Evolutionary conservation across 2,113 vertebrate species (phyloP).

Genomic region (Galemys pyrenaicus): DNA sequence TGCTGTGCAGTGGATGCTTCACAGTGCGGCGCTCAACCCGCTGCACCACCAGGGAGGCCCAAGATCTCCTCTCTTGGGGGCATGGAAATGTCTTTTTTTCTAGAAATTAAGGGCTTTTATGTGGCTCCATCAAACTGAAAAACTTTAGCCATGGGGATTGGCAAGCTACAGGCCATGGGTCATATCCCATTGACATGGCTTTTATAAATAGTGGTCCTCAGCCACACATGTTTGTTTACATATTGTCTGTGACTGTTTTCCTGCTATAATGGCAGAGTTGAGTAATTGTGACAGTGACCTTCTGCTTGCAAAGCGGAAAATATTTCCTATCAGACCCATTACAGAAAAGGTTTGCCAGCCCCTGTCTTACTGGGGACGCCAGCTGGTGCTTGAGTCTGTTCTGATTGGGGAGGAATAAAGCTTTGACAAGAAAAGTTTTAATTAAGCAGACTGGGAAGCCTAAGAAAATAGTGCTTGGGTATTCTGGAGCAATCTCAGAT

Average conservation of each 20-base stretch:
- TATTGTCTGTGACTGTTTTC: not conserved
- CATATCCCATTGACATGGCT: not conserved
- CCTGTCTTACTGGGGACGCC: not conserved
- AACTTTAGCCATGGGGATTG: not conserved
- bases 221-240: not conserved
- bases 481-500: not conserved
- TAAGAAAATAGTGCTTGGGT: not conserved
- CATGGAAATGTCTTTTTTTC: not conserved
- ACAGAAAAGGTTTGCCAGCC: not conserved
- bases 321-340: not conserved
- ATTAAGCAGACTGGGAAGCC: not conserved
- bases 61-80: not conserved
- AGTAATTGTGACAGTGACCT: not conserved
- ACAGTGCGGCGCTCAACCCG: no score
- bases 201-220: not conserved
- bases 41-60: no score
- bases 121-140: not conserved
- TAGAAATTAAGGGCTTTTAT: not conserved
- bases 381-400: not conserved
- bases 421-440: not conserved
- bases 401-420: not conserved
- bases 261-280: not conserved
- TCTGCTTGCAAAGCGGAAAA: not conserved
- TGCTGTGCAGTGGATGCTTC: no score
- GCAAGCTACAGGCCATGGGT: accelerated